phyloP scores from a whole-genome alignment of 2,797 vertebrate genomes.

The Trachops cirrhosus region DNA sequence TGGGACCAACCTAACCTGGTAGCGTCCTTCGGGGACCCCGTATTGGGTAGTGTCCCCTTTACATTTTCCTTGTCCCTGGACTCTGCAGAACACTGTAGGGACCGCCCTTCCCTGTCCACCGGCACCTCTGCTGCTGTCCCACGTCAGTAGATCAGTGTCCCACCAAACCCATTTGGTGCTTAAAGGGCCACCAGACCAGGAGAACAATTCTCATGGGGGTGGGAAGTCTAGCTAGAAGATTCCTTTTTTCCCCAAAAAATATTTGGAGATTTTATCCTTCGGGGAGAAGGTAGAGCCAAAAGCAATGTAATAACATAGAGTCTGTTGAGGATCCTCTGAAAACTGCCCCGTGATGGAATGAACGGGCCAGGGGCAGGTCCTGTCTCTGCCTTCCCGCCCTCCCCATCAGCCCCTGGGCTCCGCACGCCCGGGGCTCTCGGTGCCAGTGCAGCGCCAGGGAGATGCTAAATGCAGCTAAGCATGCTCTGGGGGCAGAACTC shows the following conservation, averaged over 20 bases:
- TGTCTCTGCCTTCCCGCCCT: neutral
- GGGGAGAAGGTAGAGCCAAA: neutral
- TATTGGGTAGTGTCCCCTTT: neutral
- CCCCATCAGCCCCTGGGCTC: too few species aligned
- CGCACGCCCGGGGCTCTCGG: neutral
- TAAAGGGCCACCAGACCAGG: neutral
- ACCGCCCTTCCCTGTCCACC: rapidly evolving
- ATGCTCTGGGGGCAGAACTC: neutral
- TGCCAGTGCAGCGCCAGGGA: neutral
- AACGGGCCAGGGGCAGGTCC: too few species aligned
- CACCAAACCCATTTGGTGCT: rapidly evolving
- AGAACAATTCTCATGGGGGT: neutral
- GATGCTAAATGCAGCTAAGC: neutral
- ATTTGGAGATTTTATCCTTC: neutral
- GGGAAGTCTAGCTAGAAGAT: neutral
- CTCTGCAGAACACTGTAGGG: too few species aligned
- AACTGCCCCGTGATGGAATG: neutral
- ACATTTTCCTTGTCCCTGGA: neutral
- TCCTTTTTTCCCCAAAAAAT: too few species aligned
- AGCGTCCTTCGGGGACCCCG: neutral
- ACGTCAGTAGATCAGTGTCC: neutral
- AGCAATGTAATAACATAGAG: rapidly evolving
- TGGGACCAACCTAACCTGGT: neutral
- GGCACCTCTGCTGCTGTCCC: rapidly evolving
- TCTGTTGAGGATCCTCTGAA: neutral